A percentile compares a stretch with the other conserved stretches of the same genome.
These are phyloP conservation scores for Sinopyrophorus schimmeli DNA, from an alignment of 2,888 invertebrate species.

Conservation along the genomic window DNA sequence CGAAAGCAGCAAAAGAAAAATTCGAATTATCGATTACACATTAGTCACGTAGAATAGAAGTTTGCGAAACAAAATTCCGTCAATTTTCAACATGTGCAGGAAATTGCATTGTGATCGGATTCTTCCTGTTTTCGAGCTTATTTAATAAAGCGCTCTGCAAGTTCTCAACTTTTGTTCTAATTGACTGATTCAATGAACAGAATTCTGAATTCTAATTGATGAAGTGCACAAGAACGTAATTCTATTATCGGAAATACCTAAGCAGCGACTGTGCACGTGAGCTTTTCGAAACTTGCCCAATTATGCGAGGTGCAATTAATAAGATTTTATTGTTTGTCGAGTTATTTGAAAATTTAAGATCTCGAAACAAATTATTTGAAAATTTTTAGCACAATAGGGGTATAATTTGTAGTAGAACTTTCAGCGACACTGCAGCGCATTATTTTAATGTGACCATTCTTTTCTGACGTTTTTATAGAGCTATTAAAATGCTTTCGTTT, in stretches of 20 bases:
- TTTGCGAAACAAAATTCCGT: conserved; percentile 16
- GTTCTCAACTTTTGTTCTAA: conserved; percentile 7
- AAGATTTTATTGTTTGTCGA: background rate
- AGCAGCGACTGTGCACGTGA: background rate
- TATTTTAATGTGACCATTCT: conserved; percentile 25
- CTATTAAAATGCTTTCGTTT: conserved; percentile 24
- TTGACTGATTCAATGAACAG: conserved; percentile 9
- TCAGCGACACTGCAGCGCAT: conserved; percentile 20
- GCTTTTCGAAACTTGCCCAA: background rate
- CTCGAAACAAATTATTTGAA: conserved; percentile 19
- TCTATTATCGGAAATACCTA: background rate
- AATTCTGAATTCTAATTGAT: conserved; percentile 4
- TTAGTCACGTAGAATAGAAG: conserved; percentile 18
- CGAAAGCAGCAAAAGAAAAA: conserved; percentile 12
- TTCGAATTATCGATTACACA: conserved; percentile 19
- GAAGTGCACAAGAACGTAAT: conserved; percentile 6
- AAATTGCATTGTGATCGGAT: conserved; percentile 19
- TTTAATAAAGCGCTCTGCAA: conserved; percentile 15
- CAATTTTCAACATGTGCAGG: conserved; percentile 19
- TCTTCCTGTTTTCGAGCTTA: conserved; percentile 14
- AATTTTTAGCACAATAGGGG: conserved; percentile 17
- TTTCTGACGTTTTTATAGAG: conserved; percentile 24
- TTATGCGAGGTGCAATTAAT: background rate
- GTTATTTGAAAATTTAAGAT: conserved; percentile 3
- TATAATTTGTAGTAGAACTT: conserved; percentile 25